Evolutionary conservation across 2,113 vertebrate genomes (phyloP), one percentile per base, ranked within the genome.

Genomic region (Vireo altiloquus): DNA sequence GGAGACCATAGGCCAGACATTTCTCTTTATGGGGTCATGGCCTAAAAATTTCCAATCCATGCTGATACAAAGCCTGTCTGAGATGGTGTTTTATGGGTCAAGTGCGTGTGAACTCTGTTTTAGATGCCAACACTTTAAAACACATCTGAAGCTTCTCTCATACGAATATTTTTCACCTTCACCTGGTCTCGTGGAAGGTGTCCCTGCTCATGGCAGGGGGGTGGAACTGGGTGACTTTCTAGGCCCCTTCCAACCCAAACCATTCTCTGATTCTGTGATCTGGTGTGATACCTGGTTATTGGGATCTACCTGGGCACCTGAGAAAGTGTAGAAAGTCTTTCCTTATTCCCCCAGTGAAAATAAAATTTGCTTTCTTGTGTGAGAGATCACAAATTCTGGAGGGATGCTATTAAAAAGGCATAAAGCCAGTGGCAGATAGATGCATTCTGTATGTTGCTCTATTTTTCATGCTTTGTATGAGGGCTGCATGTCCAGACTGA

Each of bases 391-490:
- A 79, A 72, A 39, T 84, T 16, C 6, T 28, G 14, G n/a, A 23
- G 33, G 23, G 5, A 64, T 78, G 30, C 21, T 81, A 6, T 87
- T 82, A 46, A 72, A 83, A 75, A 78, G 15, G 11, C 11, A 30
- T 50, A 31, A 77, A 87, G 37, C 28, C 75, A 78, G 46, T 61
- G 65, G 25, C n/a, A 77, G 70, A 42, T 16, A 68, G 15, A 44
- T 37, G 11, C 7, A 17, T 28, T 33, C n/a, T 75, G 0, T 75
- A 12, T 53, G 4, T 59, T 78, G 17, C 50, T 2, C 1, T 83
- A 3, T 69, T 84, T 82, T 40, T 56, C 79, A 33, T 2, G 8
- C 23, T 65, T 8, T 14, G 3, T 63, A 4, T 35, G 37, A 46
- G 18, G 39, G 31, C 42, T 94, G 16, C 42, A 8, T 64, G 68